phyloP scores from a whole-genome alignment of 2,113 vertebrate species.

The Scolopax mira region DNA sequence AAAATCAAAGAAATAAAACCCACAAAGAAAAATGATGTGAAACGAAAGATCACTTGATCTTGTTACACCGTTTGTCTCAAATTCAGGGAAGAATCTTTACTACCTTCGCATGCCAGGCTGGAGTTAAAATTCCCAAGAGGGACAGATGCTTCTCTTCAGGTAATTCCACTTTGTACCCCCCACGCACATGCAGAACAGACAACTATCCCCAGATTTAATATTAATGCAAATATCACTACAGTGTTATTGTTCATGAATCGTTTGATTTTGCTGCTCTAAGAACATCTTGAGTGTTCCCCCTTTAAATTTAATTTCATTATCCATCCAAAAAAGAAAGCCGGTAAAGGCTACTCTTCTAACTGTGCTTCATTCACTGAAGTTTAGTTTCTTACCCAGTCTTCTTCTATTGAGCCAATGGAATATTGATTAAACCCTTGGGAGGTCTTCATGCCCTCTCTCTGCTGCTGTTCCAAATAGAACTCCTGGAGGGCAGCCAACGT shows the following conservation, averaged over 20 bases:
- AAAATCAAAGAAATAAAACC: neutral
- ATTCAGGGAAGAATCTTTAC: neutral
- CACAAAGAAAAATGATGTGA: neutral
- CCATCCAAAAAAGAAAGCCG: neutral
- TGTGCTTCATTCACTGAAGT: neutral
- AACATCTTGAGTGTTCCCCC: neutral
- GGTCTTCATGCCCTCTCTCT: conserved; percentile 38
- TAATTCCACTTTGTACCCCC: neutral
- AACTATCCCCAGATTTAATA: neutral
- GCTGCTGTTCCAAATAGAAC: conserved; percentile 84
- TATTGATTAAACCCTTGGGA: conserved; percentile 63
- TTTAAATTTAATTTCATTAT: neutral
- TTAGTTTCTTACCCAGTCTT: conserved; percentile 88
- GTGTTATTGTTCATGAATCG: neutral
- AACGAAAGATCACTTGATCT: neutral
- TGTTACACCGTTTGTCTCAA: neutral
- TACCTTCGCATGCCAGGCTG: neutral
- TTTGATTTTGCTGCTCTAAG: neutral
- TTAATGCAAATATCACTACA: neutral
- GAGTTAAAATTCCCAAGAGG: neutral
- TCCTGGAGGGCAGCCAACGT: conserved; percentile 88
- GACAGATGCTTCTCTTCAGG: neutral
- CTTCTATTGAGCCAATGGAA: conserved; percentile 82
- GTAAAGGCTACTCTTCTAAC: neutral
- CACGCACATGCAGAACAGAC: neutral